Evolutionary conservation across 2,888 invertebrate species (phyloP).

Genomic region (Halocaridina rubra): DNA sequence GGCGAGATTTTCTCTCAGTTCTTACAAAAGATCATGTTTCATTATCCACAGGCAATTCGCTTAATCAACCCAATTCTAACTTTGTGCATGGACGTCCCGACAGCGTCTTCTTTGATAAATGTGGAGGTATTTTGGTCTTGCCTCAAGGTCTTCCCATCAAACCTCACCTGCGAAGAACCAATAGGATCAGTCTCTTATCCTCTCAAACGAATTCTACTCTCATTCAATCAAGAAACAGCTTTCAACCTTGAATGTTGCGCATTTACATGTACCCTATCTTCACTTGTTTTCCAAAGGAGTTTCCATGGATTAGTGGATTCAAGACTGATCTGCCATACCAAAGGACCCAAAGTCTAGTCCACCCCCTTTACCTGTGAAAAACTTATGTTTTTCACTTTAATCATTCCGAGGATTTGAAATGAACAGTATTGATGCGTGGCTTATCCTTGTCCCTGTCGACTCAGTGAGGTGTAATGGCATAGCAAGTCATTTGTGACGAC

Average conservation of each 20-base stretch:
- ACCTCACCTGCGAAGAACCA: not conserved
- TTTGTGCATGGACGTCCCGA: not conserved
- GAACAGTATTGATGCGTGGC: no score
- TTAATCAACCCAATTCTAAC: constrained; percentile 2
- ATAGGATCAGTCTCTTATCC: constrained; percentile 29
- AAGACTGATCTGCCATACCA: no score
- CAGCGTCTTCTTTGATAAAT: constrained; percentile 33
- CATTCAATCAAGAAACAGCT: constrained; percentile 33
- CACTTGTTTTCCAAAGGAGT: no score
- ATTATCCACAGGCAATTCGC: constrained; percentile 30
- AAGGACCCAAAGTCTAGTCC: not conserved
- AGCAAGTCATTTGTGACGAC: no score
- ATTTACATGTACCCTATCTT: no score
- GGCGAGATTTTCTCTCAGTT: constrained; percentile 50
- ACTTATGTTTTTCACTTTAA: no score
- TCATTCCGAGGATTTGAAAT: no score
- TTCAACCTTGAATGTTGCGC: constrained; percentile 9
- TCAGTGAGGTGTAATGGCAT: no score
- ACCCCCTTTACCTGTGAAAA: not conserved
- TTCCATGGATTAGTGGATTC: no score
- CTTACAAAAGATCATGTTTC: constrained; percentile 24
- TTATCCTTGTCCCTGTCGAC: no score
- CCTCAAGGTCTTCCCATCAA: constrained; percentile 15
- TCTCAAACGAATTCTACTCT: constrained; percentile 25
- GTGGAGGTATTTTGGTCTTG: constrained; percentile 35